Evolutionary conservation across 1,140 invertebrate genomes (phyloP), one percentile per base, ranked within the genome.

Genomic region (Tachypleus tridentatus): DNA sequence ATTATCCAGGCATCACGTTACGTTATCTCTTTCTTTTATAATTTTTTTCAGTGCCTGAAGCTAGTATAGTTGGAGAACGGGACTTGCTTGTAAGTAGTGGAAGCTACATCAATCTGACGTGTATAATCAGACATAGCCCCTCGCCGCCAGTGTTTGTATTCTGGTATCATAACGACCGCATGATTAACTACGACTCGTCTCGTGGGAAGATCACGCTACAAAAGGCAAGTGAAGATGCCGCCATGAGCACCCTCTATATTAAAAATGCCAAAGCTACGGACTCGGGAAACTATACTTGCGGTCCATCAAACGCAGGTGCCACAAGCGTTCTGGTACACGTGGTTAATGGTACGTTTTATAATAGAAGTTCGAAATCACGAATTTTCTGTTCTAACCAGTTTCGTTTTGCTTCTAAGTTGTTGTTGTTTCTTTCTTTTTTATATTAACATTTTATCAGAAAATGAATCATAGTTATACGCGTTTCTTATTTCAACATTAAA

Each of bases 41-140:
- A n/a, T 29, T 29, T 29, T 29, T 29, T 29, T 29, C 29, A 29
- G 29, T 29, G 29, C 29, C 29, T 29, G 29, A 29, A 29, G 29
- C 29, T 29, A 29, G 29, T 29, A 29, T 29, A 29, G 29, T 29
- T 29, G 29, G 29, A 29, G 29, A 29, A 29, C 29, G 29, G 29
- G 29, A 29, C 29, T 29, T 29, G 29, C 29, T 29, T 29, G 29
- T 29, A 29, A 29, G 29, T 29, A 85, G 85, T 71, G 88, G 88
- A 57, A 91, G 88, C 68, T 91, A 88, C 54, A 91, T 93, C 75
- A 93, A 92, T 79, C 77, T 93, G 60, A 92, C 89, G 2, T 93
- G 90, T 77, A 81, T 89, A 67, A 87, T 92, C 7, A 83, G 83
- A 71, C 87, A 86, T 72, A 85, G 86, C 47, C 88, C 89, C n/a